Evolutionary conservation across 2,113 vertebrate genomes (phyloP).

Genomic region (Odobenus rosmarus): DNA sequence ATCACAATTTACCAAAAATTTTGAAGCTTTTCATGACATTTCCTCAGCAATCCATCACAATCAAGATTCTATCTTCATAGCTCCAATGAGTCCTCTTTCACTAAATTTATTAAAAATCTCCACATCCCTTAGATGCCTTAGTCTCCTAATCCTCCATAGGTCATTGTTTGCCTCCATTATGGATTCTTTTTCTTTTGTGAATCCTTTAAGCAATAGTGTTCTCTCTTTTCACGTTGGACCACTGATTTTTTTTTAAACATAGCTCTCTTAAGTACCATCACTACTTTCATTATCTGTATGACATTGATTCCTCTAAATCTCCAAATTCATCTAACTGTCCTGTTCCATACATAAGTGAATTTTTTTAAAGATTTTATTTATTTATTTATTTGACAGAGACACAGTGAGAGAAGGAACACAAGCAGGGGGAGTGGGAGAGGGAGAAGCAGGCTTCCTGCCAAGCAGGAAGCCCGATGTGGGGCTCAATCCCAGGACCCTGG

Average conservation of each 20-base stretch:
- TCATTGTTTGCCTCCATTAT: background rate
- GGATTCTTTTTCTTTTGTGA: background rate
- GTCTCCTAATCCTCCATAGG: background rate
- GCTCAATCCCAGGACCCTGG: too few species aligned
- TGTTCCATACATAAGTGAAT: background rate
- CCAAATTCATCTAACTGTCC: background rate
- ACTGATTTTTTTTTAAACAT: background rate
- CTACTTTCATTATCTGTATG: background rate
- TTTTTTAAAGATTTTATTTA: too few species aligned
- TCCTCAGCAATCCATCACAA: background rate
- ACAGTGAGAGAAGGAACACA: too few species aligned
- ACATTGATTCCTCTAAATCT: background rate
- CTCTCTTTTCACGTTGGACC: background rate
- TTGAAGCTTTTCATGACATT: background rate
- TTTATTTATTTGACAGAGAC: too few species aligned
- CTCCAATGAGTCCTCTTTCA: background rate
- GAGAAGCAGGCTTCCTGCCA: too few species aligned
- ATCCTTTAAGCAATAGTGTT: background rate
- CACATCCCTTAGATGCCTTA: background rate
- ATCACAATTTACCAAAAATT: background rate
- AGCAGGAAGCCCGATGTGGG: too few species aligned
- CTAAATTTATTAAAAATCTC: background rate
- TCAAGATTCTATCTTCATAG: background rate
- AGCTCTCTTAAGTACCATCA: background rate
- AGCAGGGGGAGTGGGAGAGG: too few species aligned